A percentile compares a stretch with the other conserved stretches of the same genome.
These are phyloP conservation scores for Cepaea hortensis DNA, from an alignment of 2,888 invertebrate genomes.

Conservation along the genomic window DNA sequence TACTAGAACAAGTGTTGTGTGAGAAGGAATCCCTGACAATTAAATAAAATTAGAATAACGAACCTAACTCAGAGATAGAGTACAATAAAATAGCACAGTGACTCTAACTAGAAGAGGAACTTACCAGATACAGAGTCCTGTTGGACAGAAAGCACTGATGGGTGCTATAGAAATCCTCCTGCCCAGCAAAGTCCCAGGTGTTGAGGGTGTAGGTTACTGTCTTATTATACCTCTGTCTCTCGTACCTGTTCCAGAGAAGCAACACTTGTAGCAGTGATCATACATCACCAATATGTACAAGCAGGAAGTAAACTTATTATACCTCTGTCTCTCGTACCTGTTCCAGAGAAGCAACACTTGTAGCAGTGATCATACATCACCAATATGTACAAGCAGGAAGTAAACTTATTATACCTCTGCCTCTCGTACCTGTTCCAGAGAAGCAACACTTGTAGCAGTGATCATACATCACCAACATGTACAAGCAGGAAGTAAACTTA, in stretches of 20 bases:
- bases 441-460: neutral
- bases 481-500: conserved; percentile 10
- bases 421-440: conserved; percentile 59
- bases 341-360: neutral
- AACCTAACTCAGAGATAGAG: too few species aligned
- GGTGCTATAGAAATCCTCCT: conserved; percentile 74
- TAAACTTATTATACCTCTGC: conserved; percentile 49
- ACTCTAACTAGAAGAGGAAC: conserved; percentile 8
- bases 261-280: neutral
- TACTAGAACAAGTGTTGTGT: too few species aligned
- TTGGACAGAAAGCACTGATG: conserved; percentile 74
- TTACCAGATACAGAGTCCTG: conserved; percentile 72
- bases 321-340: conserved; percentile 60
- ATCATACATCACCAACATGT: neutral
- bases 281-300: neutral
- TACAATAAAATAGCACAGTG: too few species aligned
- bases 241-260: conserved; percentile 55
- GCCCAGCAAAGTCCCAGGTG: conserved; percentile 75
- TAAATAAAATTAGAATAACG: too few species aligned
- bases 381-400: neutral
- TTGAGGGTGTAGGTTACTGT: conserved; percentile 67
- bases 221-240: conserved; percentile 55
- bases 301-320: conserved; percentile 39
- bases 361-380: neutral
- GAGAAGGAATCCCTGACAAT: too few species aligned